A percentile compares a stretch with the other conserved stretches of the same genome.
Conservation (phyloP, 2,888 invertebrate species). For the Andrena flavipes region DNA sequence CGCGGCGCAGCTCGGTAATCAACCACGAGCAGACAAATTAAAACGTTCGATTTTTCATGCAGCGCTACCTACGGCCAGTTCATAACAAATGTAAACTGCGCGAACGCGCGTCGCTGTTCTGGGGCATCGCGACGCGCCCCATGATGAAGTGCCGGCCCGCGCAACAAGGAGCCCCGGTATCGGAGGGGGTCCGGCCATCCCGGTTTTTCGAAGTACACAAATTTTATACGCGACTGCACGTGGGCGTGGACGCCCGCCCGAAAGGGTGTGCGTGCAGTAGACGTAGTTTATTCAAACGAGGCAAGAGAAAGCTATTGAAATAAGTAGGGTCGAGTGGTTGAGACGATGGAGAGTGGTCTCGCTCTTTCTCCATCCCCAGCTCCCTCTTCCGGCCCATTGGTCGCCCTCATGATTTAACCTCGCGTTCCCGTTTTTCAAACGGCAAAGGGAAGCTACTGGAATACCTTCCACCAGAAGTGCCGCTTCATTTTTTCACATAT, state of each 20-base stretch:
- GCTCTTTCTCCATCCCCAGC: conserved; percentile 37
- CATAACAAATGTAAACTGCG: conserved; percentile 64
- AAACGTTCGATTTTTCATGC: conserved; percentile 62
- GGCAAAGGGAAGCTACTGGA: conserved; percentile 70
- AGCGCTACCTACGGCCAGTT: conserved; percentile 32
- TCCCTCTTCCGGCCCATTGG: conserved; percentile 81
- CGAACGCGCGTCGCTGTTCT: conserved; percentile 21
- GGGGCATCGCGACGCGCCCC: background rate
- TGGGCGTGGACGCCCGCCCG: conserved; percentile 6
- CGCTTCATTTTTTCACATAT: conserved; percentile 72
- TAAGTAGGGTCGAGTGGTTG: conserved; percentile 83
- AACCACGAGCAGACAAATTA: conserved; percentile 58
- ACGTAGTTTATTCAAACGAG: conserved; percentile 81
- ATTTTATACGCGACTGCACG: conserved; percentile 51
- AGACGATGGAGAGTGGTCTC: conserved; percentile 63
- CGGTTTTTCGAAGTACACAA: conserved; percentile 38
- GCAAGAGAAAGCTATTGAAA: conserved; percentile 82
- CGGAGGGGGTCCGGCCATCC: conserved; percentile 51
- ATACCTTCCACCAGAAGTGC: conserved; percentile 62
- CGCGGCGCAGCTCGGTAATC: conserved; percentile 46
- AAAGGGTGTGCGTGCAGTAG: conserved; percentile 54
- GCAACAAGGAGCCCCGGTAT: conserved; percentile 37
- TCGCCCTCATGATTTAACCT: conserved; percentile 82
- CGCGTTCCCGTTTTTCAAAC: conserved; percentile 77
- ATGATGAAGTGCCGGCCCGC: conserved; percentile 51